phyloP scores from a whole-genome alignment of 2,888 invertebrate species.

The Cataglyphis cursor region DNA sequence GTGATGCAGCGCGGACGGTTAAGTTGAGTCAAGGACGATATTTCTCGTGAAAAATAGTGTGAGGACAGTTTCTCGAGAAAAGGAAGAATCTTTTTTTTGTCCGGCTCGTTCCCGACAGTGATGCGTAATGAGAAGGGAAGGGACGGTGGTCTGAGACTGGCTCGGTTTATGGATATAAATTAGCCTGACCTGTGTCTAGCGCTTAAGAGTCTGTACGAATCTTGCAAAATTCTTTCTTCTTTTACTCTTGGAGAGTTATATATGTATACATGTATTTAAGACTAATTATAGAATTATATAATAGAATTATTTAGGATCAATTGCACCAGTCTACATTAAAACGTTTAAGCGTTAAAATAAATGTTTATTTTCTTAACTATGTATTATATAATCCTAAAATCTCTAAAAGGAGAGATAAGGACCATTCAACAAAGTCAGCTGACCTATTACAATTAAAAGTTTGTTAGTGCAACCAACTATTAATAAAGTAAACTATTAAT shows the following conservation, averaged over 20 bases:
- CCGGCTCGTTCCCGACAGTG: conserved; percentile 67
- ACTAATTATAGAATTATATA: conserved; percentile 10
- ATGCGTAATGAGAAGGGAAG: conserved; percentile 79
- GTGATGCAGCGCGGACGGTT: conserved; percentile 79
- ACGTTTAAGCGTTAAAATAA: not conserved
- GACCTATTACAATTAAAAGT: conserved; percentile 6
- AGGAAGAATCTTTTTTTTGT: conserved; percentile 59
- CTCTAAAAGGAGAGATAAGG: conserved; percentile 4
- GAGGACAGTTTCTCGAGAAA: conserved; percentile 64
- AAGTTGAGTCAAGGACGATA: conserved; percentile 74
- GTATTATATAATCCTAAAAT: conserved; percentile 1
- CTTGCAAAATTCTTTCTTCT: not conserved
- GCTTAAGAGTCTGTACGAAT: conserved; percentile 20
- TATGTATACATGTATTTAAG: not conserved
- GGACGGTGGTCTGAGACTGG: conserved; percentile 85
- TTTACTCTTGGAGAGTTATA: not conserved
- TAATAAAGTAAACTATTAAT: not conserved
- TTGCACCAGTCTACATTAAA: not conserved
- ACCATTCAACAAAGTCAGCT: not conserved
- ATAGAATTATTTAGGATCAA: not conserved
- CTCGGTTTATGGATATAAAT: conserved; percentile 85
- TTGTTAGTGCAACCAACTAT: not conserved
- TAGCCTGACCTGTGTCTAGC: conserved; percentile 79
- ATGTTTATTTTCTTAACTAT: not conserved
- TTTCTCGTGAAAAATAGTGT: conserved; percentile 63